A percentile compares a stretch with the other conserved stretches of the same genome.
phyloP scores from a whole-genome alignment of 2,797 vertebrate species.

The Pelobates cultripes region DNA sequence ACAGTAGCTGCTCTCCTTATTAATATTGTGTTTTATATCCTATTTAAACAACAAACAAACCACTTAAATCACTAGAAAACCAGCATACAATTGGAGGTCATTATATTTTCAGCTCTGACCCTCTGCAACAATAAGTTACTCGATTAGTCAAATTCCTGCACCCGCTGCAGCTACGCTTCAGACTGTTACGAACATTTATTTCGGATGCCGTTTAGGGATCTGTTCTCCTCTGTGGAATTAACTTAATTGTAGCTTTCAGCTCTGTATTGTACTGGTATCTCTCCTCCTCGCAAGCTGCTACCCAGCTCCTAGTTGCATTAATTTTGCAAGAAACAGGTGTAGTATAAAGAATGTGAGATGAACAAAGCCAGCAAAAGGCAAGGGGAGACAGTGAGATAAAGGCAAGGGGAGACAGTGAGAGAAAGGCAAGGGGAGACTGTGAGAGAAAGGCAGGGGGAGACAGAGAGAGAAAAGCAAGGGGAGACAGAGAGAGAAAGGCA shows the following conservation, averaged over 20 bases:
- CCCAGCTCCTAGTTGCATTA: constrained; percentile 39
- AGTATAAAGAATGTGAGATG: constrained; percentile 41
- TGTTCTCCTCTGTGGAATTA: constrained; percentile 47
- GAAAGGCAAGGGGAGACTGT: neutral
- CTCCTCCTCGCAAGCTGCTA: constrained; percentile 46
- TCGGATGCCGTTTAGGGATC: constrained; percentile 34
- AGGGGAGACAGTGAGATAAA: neutral
- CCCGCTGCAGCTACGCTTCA: constrained; percentile 12
- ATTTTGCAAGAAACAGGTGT: constrained; percentile 54
- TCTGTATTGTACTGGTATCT: constrained; percentile 43
- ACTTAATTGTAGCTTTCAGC: constrained; percentile 52
- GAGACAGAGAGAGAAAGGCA: neutral
- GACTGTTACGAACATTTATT: constrained; percentile 42
- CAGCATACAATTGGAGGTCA: constrained; percentile 21
- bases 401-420: neutral
- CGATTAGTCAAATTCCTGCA: constrained; percentile 42
- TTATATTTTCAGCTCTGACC: constrained; percentile 22
- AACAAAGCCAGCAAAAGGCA: neutral
- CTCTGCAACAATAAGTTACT: constrained; percentile 14
- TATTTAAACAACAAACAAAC: constrained; percentile 2
- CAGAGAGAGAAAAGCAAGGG: neutral
- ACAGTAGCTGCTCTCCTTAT: neutral
- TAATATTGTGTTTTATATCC: neutral
- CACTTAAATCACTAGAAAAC: constrained; percentile 24
- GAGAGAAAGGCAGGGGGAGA: neutral